Conservation (phyloP, 1,140 invertebrate species). For the Cepaea nemoralis region DNA sequence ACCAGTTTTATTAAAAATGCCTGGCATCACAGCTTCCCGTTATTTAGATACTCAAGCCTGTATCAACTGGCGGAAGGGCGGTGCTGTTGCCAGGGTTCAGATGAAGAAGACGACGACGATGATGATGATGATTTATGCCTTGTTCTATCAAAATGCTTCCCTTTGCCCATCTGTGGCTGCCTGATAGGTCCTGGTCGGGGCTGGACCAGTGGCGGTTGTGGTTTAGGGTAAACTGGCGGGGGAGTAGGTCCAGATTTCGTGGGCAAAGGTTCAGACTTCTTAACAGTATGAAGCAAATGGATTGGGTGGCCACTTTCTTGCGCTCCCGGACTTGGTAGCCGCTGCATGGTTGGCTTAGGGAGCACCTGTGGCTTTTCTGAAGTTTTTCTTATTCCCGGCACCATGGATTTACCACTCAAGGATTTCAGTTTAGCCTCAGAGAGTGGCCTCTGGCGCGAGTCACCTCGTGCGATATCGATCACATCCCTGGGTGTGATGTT, state of each 20-base stretch:
- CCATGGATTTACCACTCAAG: background rate
- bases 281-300: background rate
- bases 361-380: background rate
- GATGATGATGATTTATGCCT: constrained; percentile 6
- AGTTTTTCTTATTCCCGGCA: background rate
- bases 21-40: background rate
- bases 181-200: background rate
- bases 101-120: constrained; percentile 34
- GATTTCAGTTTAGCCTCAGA: background rate
- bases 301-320: background rate
- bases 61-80: constrained; percentile 1
- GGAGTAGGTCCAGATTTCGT: background rate
- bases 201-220: background rate
- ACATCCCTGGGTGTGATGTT: background rate
- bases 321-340: background rate
- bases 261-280: constrained; percentile 17
- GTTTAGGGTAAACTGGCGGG: constrained; percentile 18
- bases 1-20: background rate
- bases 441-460: background rate
- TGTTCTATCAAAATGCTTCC: constrained; percentile 32
- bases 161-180: constrained; percentile 41
- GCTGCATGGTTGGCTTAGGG: background rate
- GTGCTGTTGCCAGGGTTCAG: background rate
- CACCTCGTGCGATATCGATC: background rate
- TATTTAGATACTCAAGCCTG: background rate